Base-by-base conservation (phyloP, 2,797 vertebrate species). In the Poeciliopsis infans region DNA sequence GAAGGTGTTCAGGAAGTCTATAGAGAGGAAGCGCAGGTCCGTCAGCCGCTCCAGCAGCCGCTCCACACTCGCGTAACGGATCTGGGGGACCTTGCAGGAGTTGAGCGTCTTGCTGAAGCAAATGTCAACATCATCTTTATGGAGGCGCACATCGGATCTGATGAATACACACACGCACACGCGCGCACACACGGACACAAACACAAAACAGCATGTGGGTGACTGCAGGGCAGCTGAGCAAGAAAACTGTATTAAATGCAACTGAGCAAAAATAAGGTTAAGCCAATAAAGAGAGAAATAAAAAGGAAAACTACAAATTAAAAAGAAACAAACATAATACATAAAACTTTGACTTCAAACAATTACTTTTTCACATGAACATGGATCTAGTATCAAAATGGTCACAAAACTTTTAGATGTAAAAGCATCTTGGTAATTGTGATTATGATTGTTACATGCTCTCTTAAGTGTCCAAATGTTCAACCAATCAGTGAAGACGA, bases 61-160 rank as follows among this genome's bases (percentile, higher is more conserved):
- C 90, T 99, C 97, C 66, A 99, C 98, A 0, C 97, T 99, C 81
- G 98, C 98, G 0, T 98, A 99, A 85, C 98, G 98, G 93, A 99
- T 99, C 87, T 99, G 98, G 74, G 98, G 98, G 88, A 99, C 98
- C 95, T 99, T 99, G 96, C 98, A 99, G 92, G 98, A 99, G 94
- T 99, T 99, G 92, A 99, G 95, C 31, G 98, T 99, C 96, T 99
- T 99, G 96, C 98, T 99, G 96, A 99, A 99, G 96, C 97, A 99
- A 94, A 99, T 99, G 92, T 99, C 98, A 86, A 97, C 93, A 94
- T 98, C 98, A 86, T 99, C 98, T 95, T 97, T 98, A 93, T 99
- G 98, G 92, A 99, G 97, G 91, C 98, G 97, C 80, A 97, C 94
- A 90, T 99, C 98, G 0, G 98, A 99, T 96, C 98, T 99, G 90